Evolutionary conservation across 2,797 vertebrate genomes (phyloP).

Genomic region (Falco rusticolus): DNA sequence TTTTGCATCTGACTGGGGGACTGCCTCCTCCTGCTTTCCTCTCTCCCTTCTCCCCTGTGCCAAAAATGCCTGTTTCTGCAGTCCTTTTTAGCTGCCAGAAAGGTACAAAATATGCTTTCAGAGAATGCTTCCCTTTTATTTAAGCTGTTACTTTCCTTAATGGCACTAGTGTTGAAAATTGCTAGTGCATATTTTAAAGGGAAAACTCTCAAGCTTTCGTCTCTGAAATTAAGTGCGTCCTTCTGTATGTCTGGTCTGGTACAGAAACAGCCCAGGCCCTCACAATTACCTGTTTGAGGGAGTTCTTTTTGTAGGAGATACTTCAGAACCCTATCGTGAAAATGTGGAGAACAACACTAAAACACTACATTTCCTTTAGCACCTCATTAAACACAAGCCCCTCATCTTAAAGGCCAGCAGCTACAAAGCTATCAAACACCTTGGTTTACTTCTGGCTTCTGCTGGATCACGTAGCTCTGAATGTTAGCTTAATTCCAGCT

Average conservation of each 20-base stretch:
- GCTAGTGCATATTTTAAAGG: accelerated
- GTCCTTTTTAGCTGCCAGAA: neutral
- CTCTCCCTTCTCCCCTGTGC: neutral
- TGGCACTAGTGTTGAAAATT: neutral
- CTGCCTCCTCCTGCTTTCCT: neutral
- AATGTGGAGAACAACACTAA: neutral
- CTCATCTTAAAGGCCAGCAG: neutral
- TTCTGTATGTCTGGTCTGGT: neutral
- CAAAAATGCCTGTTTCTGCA: neutral
- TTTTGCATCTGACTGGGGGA: neutral
- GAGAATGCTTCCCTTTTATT: neutral
- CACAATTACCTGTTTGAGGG: neutral
- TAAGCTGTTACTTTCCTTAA: neutral
- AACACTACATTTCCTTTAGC: neutral
- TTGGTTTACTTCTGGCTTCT: neutral
- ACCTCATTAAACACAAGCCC: neutral
- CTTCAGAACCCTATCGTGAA: neutral
- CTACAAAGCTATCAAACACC: neutral
- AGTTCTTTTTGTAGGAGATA: neutral
- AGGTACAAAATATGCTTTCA: neutral
- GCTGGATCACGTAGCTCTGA: neutral
- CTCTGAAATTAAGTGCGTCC: neutral
- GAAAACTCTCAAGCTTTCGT: neutral
- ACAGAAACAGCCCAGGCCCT: neutral
- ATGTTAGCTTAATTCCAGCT: neutral